A percentile compares a stretch with the other conserved stretches of the same genome.
Conservation (phyloP, 2,797 vertebrate species). For the Nyctalus aviator region DNA sequence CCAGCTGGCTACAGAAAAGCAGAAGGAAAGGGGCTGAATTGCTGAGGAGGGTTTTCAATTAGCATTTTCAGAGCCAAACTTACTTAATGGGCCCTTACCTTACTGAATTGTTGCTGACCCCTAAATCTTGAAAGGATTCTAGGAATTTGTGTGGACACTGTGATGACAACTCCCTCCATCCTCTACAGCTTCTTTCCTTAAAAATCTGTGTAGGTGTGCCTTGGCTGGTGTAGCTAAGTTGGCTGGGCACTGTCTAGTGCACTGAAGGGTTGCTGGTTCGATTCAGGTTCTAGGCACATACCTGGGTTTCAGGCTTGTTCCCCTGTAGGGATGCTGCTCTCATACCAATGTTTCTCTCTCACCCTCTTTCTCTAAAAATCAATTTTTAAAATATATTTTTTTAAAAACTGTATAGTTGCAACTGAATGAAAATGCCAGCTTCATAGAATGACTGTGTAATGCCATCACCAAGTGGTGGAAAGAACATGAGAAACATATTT, state of each 20-base stretch:
- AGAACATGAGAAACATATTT: background rate
- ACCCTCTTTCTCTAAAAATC: background rate
- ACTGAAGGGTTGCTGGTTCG: background rate
- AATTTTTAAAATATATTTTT: background rate
- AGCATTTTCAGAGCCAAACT: slow-evolving; percentile 68
- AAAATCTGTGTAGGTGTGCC: background rate
- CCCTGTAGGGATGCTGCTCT: background rate
- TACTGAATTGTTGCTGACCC: background rate
- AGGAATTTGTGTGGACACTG: slow-evolving; percentile 18
- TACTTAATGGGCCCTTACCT: background rate
- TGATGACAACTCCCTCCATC: background rate
- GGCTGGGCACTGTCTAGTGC: background rate
- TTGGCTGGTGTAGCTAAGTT: background rate
- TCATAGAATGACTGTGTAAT: background rate
- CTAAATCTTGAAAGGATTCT: slow-evolving; percentile 43
- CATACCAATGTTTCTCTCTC: background rate
- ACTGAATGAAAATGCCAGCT: slow-evolving; percentile 35
- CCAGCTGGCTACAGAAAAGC: slow-evolving; percentile 79
- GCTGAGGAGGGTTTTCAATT: slow-evolving; percentile 62
- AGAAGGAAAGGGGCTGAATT: slow-evolving; percentile 58
- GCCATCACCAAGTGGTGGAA: background rate
- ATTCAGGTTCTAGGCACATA: background rate
- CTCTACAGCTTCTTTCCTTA: slow-evolving; percentile 21
- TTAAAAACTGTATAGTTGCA: background rate
- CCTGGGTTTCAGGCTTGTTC: too few species aligned